These are phyloP conservation scores for Hemicrepidius hirtus DNA, from an alignment of 2,888 invertebrate species.

Conservation along the genomic window DNA sequence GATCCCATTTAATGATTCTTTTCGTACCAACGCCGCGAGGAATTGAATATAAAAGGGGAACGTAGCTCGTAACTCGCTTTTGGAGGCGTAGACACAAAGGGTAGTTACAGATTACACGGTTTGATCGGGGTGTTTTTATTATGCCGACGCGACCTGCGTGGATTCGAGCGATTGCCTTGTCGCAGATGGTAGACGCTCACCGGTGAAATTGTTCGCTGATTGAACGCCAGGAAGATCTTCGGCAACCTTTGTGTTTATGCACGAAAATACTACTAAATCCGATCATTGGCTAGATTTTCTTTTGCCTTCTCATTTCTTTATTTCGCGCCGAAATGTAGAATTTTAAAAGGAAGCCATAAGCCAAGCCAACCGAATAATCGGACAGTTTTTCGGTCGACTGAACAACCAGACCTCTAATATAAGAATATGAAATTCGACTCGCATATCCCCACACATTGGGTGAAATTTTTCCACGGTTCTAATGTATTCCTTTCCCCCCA, in stretches of 20 bases:
- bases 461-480: constrained; percentile 31
- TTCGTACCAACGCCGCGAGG: constrained; percentile 50
- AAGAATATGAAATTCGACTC: constrained; percentile 50
- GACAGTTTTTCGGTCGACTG: constrained; percentile 50
- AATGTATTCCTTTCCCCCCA: constrained; percentile 37
- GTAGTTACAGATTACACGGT: constrained; percentile 58
- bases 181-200: constrained; percentile 49
- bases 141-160: constrained; percentile 51
- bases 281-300: constrained; percentile 43
- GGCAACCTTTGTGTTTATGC: constrained; percentile 49
- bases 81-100: constrained; percentile 57
- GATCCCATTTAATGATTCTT: constrained; percentile 52
- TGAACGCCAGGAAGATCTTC: constrained; percentile 49
- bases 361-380: constrained; percentile 49
- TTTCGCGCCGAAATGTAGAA: constrained; percentile 43
- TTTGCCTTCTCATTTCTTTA: constrained; percentile 43
- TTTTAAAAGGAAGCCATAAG: constrained; percentile 49
- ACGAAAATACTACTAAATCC: constrained; percentile 46
- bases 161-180: constrained; percentile 51
- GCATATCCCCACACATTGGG: constrained; percentile 36
- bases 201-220: constrained; percentile 51
- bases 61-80: constrained; percentile 51
- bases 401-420: constrained; percentile 48
- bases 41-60: constrained; percentile 55
- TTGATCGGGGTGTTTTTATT: constrained; percentile 57